Evolutionary conservation across 2,888 invertebrate genomes (phyloP), one percentile per base, ranked within the genome.

Genomic region (Torymus aiolomorphi): DNA sequence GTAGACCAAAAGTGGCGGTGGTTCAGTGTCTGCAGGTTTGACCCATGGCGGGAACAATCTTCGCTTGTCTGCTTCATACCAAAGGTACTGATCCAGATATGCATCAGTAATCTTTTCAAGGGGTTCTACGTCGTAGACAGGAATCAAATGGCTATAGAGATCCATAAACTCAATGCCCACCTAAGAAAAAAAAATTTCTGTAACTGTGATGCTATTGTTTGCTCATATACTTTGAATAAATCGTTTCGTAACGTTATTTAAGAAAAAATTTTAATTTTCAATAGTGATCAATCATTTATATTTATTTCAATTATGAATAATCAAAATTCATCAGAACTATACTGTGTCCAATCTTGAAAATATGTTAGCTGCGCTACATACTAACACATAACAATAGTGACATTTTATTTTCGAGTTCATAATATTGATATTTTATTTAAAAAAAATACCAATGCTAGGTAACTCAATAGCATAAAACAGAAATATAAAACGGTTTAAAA

Each of bases 141-240:
- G 99, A 82, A 99, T 98, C 82, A 99, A 91, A 89, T 99, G 99
- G 80, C 98, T 98, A 92, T 99, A 99, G 76, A 99, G 92, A 90
- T 99, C 99, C 99, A 99, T 99, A 91, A 99, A 99, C 91, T 99
- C 99, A 87, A 99, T 99, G 62, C 99, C 98, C 78, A 97, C 96
- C 95, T 96, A 86, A 52, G 85, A 82, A 62, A 2, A n/a, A 14
- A 65, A 54, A 20, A 49, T 59, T n/a, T 49, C 66, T 51, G 42
- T 56, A 65, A 66, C 54, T 54, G 61, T 57, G 31, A 63, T 54
- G 3, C n/a, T 42, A 42, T 8, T 42, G 42, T 42, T 42, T 42
- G 8, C 8, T 8, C 8, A 42, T 42, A 42, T 20, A 2, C 20
- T 20, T 20, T 20, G 20, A 20, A 20, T 20, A 20, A 20, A 20